phyloP scores from a whole-genome alignment of 2,888 invertebrate genomes.

The Cephonodes hylas region DNA sequence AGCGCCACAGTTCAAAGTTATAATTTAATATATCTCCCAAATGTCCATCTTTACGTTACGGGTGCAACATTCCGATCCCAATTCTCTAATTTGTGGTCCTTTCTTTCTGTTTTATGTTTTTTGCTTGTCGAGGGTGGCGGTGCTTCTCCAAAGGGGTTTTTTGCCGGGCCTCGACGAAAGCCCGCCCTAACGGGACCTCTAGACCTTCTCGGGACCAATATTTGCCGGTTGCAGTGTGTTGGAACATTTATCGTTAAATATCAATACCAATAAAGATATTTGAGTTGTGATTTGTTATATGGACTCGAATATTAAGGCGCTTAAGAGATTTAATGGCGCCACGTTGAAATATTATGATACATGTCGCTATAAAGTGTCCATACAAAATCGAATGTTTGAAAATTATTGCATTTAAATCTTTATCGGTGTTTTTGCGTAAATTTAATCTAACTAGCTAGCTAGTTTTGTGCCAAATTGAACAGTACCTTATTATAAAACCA shows the following conservation, averaged over 20 bases:
- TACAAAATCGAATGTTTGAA: background rate
- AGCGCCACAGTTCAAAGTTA: slow-evolving; percentile 24
- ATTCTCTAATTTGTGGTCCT: slow-evolving; percentile 75
- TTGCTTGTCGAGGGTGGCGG: slow-evolving; percentile 67
- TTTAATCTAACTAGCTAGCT: no score
- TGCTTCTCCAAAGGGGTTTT: slow-evolving; percentile 60
- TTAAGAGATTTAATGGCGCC: background rate
- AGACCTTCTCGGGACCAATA: slow-evolving; percentile 42
- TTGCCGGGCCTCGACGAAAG: slow-evolving; percentile 65
- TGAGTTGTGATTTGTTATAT: slow-evolving; percentile 1
- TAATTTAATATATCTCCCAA: slow-evolving; percentile 53
- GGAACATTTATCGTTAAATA: slow-evolving; percentile 16
- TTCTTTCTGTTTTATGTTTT: slow-evolving; percentile 74
- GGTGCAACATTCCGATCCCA: slow-evolving; percentile 73
- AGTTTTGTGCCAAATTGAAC: no score
- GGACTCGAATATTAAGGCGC: background rate
- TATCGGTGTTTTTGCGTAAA: background rate
- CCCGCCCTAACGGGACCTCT: slow-evolving; percentile 69
- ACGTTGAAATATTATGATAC: background rate
- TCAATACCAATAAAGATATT: slow-evolving; percentile 2
- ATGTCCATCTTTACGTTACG: slow-evolving; percentile 56
- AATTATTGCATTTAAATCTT: background rate
- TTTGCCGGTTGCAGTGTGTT: slow-evolving; percentile 28
- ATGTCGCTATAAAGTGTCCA: background rate
- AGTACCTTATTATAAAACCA: no score